Percentiles rank a stretch among this genome's conserved stretches.
phyloP scores from a whole-genome alignment of 37 sponge, comb jelly and placozoan genomes.

The Bolinopsis microptera region DNA sequence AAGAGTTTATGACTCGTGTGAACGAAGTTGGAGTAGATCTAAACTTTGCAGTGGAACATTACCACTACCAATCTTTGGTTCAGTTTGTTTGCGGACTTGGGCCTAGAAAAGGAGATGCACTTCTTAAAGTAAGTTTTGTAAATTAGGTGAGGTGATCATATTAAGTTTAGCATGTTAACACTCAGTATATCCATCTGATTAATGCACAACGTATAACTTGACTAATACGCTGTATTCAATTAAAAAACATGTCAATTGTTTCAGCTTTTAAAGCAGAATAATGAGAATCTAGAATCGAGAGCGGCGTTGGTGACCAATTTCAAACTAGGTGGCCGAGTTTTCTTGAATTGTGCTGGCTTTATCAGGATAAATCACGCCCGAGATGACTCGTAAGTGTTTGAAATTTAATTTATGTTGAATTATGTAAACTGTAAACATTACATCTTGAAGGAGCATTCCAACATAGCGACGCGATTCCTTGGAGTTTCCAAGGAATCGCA shows the following conservation, averaged over 20 bases:
- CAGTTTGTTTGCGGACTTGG: constrained; percentile 92
- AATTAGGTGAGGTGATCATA: no score
- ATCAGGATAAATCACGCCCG: constrained; percentile 78
- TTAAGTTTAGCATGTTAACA: background rate
- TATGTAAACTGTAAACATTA: no score
- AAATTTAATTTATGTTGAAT: no score
- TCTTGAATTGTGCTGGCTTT: constrained; percentile 95
- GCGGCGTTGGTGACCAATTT: constrained; percentile 88
- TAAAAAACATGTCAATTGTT: background rate
- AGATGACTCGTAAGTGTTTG: constrained; percentile 73
- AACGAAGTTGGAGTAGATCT: constrained; percentile 94
- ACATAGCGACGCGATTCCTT: no score
- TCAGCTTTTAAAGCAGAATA: constrained; percentile 85
- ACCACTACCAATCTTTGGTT: constrained; percentile 71
- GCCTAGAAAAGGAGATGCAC: constrained; percentile 88
- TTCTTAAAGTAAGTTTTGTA: constrained; percentile 83
- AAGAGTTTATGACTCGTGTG: constrained; percentile 76
- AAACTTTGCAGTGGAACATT: constrained; percentile 78
- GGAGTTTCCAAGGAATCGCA: no score
- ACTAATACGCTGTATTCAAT: background rate
- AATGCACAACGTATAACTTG: no score
- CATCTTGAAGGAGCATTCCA: no score
- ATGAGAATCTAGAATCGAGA: constrained; percentile 78
- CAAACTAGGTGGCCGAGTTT: constrained; percentile 85
- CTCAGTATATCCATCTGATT: no score